Evolutionary conservation across 2,888 invertebrate species (phyloP), one percentile per base, ranked within the genome.

Genomic region (Caenorhabditis sinica): DNA sequence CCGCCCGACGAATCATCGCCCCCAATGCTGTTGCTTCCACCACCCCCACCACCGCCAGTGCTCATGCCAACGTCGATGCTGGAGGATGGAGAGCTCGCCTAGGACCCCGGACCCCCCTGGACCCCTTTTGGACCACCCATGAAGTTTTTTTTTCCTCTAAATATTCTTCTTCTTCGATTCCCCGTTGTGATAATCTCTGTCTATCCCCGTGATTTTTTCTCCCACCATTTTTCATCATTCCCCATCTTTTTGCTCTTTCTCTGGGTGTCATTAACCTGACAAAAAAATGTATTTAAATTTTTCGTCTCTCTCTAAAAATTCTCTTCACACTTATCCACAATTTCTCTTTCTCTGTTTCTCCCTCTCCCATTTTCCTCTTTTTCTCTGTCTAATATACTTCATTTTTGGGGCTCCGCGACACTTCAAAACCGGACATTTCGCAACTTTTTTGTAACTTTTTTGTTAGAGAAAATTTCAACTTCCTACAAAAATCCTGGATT

Each of bases 1-100:
- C 79, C 79, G 8, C 79, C 79, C n/a, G 79, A 79, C 15, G 61
- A 61, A 15, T 53, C 79, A 6, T 71, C 79, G 13, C 71, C 79
- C 4, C 68, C 76, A n/a, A n/a, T n/a, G 2, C 36, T 43, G 9
- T 13, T 63, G 9, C n/a, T 30, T 4, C 65, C 77, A 11, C 77
- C 77, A 8, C 69, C 71, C n/a, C 71, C 71, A 30, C 63, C 53
- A 15, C 69, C 75, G 15, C 60, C 73, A 30, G n/a, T 74, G 9
- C 23, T 74, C 23, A 28, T 56, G 25, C 68, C 23, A 6, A 40
- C 13, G 40, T 2, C 13, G 40, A 72, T 77, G 25, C 61, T 83
- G 30, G 83, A 83, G 43, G 83, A 83, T 4, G 83, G 83, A 23
- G 83, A 83, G 30, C 28, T 83, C 36, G 28, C 28, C 6, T 83